Base-by-base conservation (phyloP, 2,888 invertebrate species). In the Odontothrips loti region DNA sequence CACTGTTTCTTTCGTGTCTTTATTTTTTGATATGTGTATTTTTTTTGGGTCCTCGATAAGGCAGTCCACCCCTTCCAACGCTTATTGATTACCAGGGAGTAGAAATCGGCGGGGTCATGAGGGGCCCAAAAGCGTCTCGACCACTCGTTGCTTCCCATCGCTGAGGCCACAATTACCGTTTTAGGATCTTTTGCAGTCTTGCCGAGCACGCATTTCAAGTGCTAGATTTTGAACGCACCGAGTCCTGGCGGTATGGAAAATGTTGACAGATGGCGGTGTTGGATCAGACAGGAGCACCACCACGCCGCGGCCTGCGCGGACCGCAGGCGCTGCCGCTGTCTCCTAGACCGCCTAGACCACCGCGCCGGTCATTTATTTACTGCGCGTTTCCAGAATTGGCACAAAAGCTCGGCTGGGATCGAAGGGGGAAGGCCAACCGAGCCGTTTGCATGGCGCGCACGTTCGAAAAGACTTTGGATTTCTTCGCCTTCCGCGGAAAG, bases 401-500 rank as follows among this genome's bases (percentile, higher is more conserved):
- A 20, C 20, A 6, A 58, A 58, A 58, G 20, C 68, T 68, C 68
- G 23, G 23, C 68, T 23, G 9, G 23, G 27, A 17, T n/a, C 20
- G 58, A 17, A 58, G 58, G 58, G 6, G 58, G 58, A 58, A 58
- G 58, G 58, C 58, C 58, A 58, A 58, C 27, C 68, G 23, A 27
- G 12, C 12, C 9, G 68, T 75, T 75, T 75, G 68, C 68, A 75
- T 75, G 12, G 68, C 68, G 68, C 68, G 68, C 68, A 75, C 68
- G 68, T 75, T 68, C 68, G 20, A 68, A 68, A n/a, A 68, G 23
- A 27, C 68, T 75, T 75, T 75, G 27, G 68, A 23, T 75, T 75
- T 10, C 23, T 43, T 43, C 34, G 2, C 34, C 34, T 43, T 43
- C 34, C 34, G 34, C 34, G 34, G 34, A 6, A 43, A 43, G 34